Evolutionary conservation across 2,888 invertebrate genomes (phyloP).

Genomic region (Cheilosia pagana): DNA sequence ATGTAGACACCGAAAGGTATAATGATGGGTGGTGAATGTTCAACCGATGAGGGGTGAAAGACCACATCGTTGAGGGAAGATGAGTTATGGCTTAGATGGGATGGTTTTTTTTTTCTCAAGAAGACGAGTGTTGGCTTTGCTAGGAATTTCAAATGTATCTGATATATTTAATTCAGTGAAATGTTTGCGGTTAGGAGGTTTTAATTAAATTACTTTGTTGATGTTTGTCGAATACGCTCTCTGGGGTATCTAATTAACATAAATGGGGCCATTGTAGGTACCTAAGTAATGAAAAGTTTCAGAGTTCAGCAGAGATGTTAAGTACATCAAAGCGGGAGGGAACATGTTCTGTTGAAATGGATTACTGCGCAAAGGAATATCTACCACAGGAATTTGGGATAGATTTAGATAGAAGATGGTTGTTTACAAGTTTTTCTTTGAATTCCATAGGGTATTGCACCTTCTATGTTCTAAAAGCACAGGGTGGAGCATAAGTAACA

Average conservation of each 20-base stretch:
- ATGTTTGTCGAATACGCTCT: constrained; percentile 37
- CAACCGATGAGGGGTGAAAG: not conserved
- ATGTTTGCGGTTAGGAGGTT: constrained; percentile 46
- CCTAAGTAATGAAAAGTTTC: too few species aligned
- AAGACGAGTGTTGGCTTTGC: constrained; percentile 14
- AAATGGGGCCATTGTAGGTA: not conserved
- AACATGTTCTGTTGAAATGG: too few species aligned
- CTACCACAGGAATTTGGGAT: too few species aligned
- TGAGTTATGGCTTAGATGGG: constrained; percentile 51
- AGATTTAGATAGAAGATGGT: too few species aligned
- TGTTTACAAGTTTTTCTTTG: too few species aligned
- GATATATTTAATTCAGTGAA: constrained; percentile 61
- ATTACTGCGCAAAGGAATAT: too few species aligned
- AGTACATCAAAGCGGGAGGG: not conserved
- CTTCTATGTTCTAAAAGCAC: too few species aligned
- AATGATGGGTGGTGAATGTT: constrained; percentile 15
- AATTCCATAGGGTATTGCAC: too few species aligned
- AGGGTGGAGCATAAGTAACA: too few species aligned
- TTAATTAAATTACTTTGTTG: constrained; percentile 46
- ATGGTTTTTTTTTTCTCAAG: constrained; percentile 6
- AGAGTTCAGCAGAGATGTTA: too few species aligned
- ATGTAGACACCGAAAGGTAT: constrained; percentile 53
- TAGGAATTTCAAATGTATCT: constrained; percentile 39
- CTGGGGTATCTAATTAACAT: constrained; percentile 32
- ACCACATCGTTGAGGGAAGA: constrained; percentile 37